Evolutionary conservation across 1,140 invertebrate genomes (phyloP), one percentile per base, ranked within the genome.

Genomic region (Drosophila sucinea): DNA sequence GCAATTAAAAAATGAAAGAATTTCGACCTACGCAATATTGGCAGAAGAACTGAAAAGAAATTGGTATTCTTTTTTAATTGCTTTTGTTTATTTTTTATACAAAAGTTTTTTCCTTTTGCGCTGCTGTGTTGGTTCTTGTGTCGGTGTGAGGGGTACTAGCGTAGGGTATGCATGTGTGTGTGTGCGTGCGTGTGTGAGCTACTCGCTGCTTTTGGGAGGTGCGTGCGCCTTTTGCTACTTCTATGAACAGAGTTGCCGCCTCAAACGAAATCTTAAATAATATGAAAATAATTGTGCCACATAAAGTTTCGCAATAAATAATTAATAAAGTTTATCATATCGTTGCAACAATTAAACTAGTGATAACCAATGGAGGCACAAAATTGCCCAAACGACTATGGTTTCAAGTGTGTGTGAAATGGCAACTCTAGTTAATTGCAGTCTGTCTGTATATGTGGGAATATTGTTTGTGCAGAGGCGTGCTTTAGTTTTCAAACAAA

Each of bases 21-120:
- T 79, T 38, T 51, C 44, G 30, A 38, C 65, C 41, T 62, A 41
- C 40, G 8, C 74, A 72, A 11, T 75, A 65, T 65, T 64, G 1
- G 60, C 68, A 63, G 44, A 58, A 38, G 17, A 58, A 58, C 54
- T 44, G 70, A 67, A 75, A 63, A 65, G 77, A 79, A 86, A 79
- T 79, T 79, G 84, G 83, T 86, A 86, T 60, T 77, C 62, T 79
- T 87, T 82, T 87, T 87, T 87, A 87, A 87, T 87, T 87, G 84
- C 84, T 87, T 87, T 87, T 87, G 84, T 87, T 87, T 87, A 87
- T 87, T 87, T 87, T 87, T 87, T 87, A 85, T 87, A 84, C 78
- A 69, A 81, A 80, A 73, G 89, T 77, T 87, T 87, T 87, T 87
- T 65, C 51, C 84, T 89, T 87, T 89, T 89, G 85, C 80, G 80